A percentile compares a stretch with the other conserved stretches of the same genome.
Conservation (phyloP, 2,113 vertebrate species). For the Cynocephalus volans region DNA sequence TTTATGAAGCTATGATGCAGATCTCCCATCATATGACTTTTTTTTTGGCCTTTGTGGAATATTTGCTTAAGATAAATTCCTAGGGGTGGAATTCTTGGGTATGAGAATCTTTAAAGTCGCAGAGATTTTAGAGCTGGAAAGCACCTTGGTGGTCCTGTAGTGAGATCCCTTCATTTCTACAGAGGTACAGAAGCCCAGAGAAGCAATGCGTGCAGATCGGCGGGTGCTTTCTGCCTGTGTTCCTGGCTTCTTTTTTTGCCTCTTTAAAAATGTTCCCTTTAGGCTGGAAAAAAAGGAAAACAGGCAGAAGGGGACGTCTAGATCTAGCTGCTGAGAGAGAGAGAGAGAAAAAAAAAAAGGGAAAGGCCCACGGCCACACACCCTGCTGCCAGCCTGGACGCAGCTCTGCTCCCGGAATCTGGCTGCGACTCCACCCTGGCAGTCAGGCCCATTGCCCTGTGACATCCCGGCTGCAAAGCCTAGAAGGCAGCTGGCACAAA, state of each 20-base stretch:
- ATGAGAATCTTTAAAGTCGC: not conserved
- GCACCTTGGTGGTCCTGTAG: not conserved
- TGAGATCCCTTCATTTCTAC: not conserved
- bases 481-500: not conserved
- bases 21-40: not conserved
- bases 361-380: not conserved
- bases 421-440: not conserved
- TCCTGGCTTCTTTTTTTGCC: not conserved
- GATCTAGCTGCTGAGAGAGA: not conserved
- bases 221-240: not conserved
- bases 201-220: no score
- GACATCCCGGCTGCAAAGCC: not conserved
- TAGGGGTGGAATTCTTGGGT: not conserved
- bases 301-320: not conserved
- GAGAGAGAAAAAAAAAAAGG: not conserved
- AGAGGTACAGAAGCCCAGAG: no score
- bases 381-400: not conserved
- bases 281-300: not conserved
- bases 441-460: not conserved
- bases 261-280: not conserved
- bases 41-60: not conserved
- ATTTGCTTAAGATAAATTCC: not conserved
- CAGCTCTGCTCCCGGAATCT: not conserved
- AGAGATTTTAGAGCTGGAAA: not conserved
- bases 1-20: not conserved